These are phyloP conservation scores for human DNA, from an alignment of 2,113 vertebrate genomes.

Conservation along the genomic window GRCh38 chr2:102971001-102971500, in stretches of 20 bases:
- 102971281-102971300: background rate
- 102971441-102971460: background rate
- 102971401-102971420: background rate
- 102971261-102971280: background rate
- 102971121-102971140: background rate
- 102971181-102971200: background rate
- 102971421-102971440: background rate
- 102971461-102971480: background rate
- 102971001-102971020: background rate
- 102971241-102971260: background rate
- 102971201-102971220: rapidly evolving
- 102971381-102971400: background rate
- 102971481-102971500: background rate
- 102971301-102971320: background rate
- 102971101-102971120: background rate
- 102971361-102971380: background rate
- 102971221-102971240: too few species aligned
- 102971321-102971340: background rate
- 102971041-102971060: background rate
- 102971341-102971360: background rate
- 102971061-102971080: background rate
- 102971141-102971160: background rate
- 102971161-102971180: background rate
- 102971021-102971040: background rate
- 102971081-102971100: background rate